Base-by-base conservation (phyloP, 2,113 vertebrate genomes). In the Oostethus manadensis region DNA sequence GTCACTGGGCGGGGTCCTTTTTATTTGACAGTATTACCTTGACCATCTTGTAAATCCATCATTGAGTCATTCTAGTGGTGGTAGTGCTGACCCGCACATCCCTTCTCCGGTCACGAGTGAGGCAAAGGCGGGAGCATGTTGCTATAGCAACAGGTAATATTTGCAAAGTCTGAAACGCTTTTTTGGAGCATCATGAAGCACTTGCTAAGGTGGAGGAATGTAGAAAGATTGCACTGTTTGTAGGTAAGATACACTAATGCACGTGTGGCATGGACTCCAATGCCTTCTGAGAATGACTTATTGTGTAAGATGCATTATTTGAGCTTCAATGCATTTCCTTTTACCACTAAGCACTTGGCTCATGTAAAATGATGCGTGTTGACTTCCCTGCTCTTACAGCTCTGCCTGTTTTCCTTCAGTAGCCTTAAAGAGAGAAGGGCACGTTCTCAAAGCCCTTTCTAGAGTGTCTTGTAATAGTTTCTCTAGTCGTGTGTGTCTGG, bases 361-460 rank as follows among this genome's bases (percentile, higher is more conserved):
- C 56, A 51, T 55, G 42, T 44, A 62, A 59, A 49, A 56, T 26
- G 48, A 23, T 67, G 47, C 1, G 15, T 47, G 35, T 51, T 56
- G 53, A 54, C 18, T 22, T 54, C 33, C 55, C 45, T 45, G 66
- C 53, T 40, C 46, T 59, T 47, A 48, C 38, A 64, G 44, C n/a
- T 55, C 68, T 69, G 51, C 58, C 13, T 43, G 46, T 55, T 23
- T 62, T 64, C 51, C 46, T 64, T 63, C 56, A 56, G 60, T 66
- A 66, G 82, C 80, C 82, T 88, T 80, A 75, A 66, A 74, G 20
- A 75, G 21, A 58, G 55, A n/a, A 46, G 53, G 56, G 68, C 58
- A 60, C 62, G 5, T 65, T 49, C 20, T 60, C 33, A 21, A 45
- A 74, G 74, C 70, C 65, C 77, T 70, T 71, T 51, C 10, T 49